Evolutionary conservation across 2,888 invertebrate species (phyloP).

Genomic region (Scaptomyza reducta): DNA sequence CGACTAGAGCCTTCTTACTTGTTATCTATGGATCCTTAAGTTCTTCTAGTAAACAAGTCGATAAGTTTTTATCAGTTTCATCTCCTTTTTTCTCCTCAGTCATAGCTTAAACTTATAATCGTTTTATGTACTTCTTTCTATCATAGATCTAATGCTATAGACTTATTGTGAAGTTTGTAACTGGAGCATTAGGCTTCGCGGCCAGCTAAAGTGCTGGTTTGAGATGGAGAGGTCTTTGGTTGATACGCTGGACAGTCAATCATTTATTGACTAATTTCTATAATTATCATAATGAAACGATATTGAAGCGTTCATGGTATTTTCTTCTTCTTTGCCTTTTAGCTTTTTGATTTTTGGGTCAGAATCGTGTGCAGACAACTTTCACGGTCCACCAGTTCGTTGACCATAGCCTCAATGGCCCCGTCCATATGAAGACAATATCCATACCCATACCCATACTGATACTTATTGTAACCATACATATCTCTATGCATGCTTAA

Average conservation of each 20-base stretch:
- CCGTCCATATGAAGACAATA: slow-evolving; percentile 36
- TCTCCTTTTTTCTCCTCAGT: too few relatives aligned
- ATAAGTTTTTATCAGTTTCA: neutral
- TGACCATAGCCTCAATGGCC: slow-evolving; percentile 53
- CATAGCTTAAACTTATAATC: too few relatives aligned
- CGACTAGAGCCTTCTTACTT: too few relatives aligned
- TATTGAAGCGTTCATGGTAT: slow-evolving; percentile 27
- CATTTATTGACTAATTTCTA: slow-evolving; percentile 54
- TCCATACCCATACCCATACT: slow-evolving; percentile 9
- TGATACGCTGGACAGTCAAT: slow-evolving; percentile 15
- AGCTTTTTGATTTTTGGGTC: slow-evolving; percentile 60
- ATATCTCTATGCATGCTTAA: slow-evolving; percentile 73
- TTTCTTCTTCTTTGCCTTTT: slow-evolving; percentile 2
- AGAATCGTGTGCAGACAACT: slow-evolving; percentile 73
- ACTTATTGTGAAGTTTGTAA: neutral
- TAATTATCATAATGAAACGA: slow-evolving; percentile 60
- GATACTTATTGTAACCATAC: slow-evolving; percentile 24
- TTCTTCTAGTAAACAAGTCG: neutral
- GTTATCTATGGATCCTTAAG: neutral
- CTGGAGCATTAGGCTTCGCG: neutral
- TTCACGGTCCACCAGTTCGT: slow-evolving; percentile 78
- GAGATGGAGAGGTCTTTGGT: slow-evolving; percentile 11
- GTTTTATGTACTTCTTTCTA: neutral
- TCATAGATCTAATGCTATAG: neutral
- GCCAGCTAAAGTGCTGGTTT: slow-evolving; percentile 5